Base-by-base conservation (phyloP, 1,140 invertebrate species). In the Trichogramma pretiosum region DNA sequence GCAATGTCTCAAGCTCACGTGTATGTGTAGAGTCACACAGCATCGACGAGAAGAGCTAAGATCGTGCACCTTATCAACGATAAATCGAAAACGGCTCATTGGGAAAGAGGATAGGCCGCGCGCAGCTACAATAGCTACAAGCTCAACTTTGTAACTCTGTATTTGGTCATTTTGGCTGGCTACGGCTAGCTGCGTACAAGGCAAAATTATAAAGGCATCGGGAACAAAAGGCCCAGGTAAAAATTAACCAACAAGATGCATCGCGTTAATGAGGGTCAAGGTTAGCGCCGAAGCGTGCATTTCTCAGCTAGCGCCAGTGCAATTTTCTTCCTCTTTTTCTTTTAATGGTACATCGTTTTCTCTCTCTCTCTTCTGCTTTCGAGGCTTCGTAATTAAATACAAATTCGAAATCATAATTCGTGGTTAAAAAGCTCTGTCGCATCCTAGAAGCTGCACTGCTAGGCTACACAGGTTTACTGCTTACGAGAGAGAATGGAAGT, bases 251-350 rank as follows among this genome's bases (percentile, higher is more conserved):
- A n/a, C n/a, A n/a, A n/a, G n/a, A n/a, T n/a, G 16, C 5, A 8
- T 16, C 26, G 13, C 35, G 30, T 36, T 50, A 50, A 50, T 45
- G 48, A 50, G 48, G 48, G 42, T 50, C 48, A 50, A 50, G 48
- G 42, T 50, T 45, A 11, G 24, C 11, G 5, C 24, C 24, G 36
- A 40, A 18, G 40, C 39, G 47, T 28, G 46, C 32, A 21, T 28
- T 5, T 28, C 5, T 28, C 5, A 7, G 5, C 5, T 11, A 28
- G 24, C 24, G 24, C 24, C 24, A n/a, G n/a, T n/a, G n/a, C n/a
- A n/a, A n/a, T n/a, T n/a, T n/a, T n/a, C n/a, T n/a, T n/a, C n/a
- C n/a, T n/a, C n/a, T n/a, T n/a, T n/a, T n/a, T n/a, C n/a, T n/a
- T n/a, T n/a, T n/a, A n/a, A n/a, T n/a, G n/a, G n/a, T n/a, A n/a